Evolutionary conservation across 2,113 vertebrate species (phyloP).

Genomic region (Alethe diademata): DNA sequence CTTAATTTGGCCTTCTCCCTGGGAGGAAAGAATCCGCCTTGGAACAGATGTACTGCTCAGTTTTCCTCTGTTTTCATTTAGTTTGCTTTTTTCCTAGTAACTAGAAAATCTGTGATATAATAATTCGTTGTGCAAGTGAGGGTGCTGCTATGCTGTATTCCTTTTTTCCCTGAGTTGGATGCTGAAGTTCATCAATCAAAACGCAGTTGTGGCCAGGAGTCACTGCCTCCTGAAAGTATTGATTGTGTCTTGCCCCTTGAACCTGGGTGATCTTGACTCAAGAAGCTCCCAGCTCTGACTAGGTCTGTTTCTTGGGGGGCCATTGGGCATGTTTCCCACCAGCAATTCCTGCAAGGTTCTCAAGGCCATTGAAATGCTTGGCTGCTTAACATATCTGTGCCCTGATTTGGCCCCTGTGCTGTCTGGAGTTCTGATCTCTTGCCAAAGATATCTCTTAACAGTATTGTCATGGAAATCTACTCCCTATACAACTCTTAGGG

Average conservation of each 20-base stretch:
- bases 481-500: not conserved
- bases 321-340: rapidly evolving
- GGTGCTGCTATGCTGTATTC: not conserved
- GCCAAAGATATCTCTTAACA: not conserved
- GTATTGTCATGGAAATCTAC: not conserved
- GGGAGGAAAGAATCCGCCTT: not conserved
- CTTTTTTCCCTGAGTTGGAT: not conserved
- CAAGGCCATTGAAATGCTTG: not conserved
- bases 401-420: not conserved
- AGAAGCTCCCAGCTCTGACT: not conserved
- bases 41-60: not conserved
- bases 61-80: constrained; percentile 18
- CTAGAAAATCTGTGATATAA: not conserved
- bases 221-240: not conserved
- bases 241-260: not conserved
- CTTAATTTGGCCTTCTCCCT: constrained; percentile 9
- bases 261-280: not conserved
- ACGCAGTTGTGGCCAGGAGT: not conserved
- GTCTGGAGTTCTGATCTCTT: not conserved
- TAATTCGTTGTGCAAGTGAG: not conserved
- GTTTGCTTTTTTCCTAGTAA: not conserved
- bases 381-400: rapidly evolving
- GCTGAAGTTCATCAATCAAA: not conserved
- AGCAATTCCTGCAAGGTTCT: not conserved
- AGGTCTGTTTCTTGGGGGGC: rapidly evolving